Base-by-base conservation (phyloP, 2,888 invertebrate species). In the Lagria hirta region DNA sequence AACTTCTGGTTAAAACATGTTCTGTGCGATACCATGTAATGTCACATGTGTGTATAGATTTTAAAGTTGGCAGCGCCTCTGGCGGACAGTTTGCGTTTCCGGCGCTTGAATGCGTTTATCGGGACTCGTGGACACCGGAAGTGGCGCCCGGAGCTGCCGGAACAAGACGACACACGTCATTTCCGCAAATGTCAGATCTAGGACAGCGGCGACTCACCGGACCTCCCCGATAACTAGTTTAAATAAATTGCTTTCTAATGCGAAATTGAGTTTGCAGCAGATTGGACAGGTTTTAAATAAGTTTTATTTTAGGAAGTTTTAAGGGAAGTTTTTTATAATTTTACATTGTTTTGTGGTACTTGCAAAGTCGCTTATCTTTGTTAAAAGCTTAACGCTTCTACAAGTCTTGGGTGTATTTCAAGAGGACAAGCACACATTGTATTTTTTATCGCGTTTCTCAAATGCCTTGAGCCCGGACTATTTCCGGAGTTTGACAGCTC, bases 91-190 rank as follows among this genome's bases (percentile, higher is more conserved):
- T 68, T 64, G 63, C 58, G 65, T 63, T 69, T 71, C 71, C 71
- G 69, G 67, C 50, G 58, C 58, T 60, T 66, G 69, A 69, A 67
- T 67, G 61, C 67, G 69, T 69, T 70, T 70, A 70, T 65, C 66
- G 61, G 55, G 58, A 22, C 61, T 64, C 60, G 64, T 64, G 70
- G 68, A 66, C 68, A 68, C 69, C 65, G 71, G 71, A 70, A 68
- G 64, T 59, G 61, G 66, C 64, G 66, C 66, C 69, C 67, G 63
- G 62, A 67, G 63, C 65, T 63, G 68, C 67, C 71, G 71, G 71
- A 71, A 71, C 67, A 66, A 66, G 68, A 62, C 69, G 71, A 70
- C 71, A 71, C 68, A 69, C 72, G 68, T 71, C 72, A 72, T 71
- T 71, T 72, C 72, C 72, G 69, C 57, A 60, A 60, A 55, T 66